Evolutionary conservation across 2,888 invertebrate species (phyloP), one percentile per base, ranked within the genome.

Genomic region (Apodemia mormo): DNA sequence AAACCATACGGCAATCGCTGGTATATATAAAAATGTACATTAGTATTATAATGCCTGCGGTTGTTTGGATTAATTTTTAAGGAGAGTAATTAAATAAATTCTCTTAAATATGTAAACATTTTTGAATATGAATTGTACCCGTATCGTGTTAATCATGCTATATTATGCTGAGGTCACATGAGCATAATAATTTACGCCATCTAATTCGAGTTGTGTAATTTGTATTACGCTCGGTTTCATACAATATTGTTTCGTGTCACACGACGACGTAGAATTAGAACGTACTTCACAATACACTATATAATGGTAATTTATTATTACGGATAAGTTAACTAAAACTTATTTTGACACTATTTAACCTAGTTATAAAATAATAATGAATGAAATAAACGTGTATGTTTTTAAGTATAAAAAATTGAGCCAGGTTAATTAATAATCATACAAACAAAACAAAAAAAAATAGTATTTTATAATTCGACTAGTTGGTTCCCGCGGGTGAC

Each of bases 211-310:
- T 49, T 49, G 49, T 14, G 49, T 52, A 52, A 52, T n/a, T 52
- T n/a, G n/a, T n/a, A 52, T 52, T 52, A 52, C 49, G 49, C 49
- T 52, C 49, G 49, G 49, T 52, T 52, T 52, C 49, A 52, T 52
- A 52, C 49, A 52, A 52, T 52, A 52, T 52, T 52, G 49, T 52
- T 52, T 52, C 49, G 49, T 52, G 49, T 52, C 49, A 52, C 49
- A 52, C 49, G 49, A 52, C 49, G 49, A 52, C 45, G 45, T 45
- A 45, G 49, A 52, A 52, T 52, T 52, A 52, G 49, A 52, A 52
- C 49, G 49, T 52, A n/a, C 49, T 52, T 52, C 49, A n/a, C n/a
- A 52, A 52, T 52, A 52, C 10, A 52, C 49, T 6, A 52, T n/a
- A 52, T n/a, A 52, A 52, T 12, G n/a, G n/a, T 52, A 5, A 52